Conservation (phyloP, 92 coral and sea anemone genomes). For the Paramuricea clavata region DNA sequence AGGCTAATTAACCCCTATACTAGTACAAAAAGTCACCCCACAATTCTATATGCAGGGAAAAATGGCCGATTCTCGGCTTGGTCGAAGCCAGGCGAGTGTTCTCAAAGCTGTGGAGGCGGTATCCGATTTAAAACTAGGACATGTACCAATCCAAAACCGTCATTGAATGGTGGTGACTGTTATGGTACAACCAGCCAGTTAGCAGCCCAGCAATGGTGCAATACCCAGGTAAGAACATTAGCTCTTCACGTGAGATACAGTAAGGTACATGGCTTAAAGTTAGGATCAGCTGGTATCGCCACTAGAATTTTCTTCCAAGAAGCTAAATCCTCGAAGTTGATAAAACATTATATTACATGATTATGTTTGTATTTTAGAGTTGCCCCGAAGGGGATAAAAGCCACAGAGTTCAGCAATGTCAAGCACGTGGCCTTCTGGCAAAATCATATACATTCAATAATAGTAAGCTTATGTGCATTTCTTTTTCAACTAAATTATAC, state of each 20-base stretch:
- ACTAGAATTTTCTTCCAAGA: no score
- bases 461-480: not conserved
- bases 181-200: slow-evolving; percentile 1
- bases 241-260: no score
- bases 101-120: slow-evolving; percentile 43
- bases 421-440: slow-evolving; percentile 3
- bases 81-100: slow-evolving; percentile 23
- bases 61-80: slow-evolving; percentile 3
- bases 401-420: slow-evolving; percentile 13
- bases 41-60: not conserved
- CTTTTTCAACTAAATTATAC: no score
- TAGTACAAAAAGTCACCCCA: no score
- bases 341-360: not conserved
- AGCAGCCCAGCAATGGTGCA: slow-evolving; percentile 38
- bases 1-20: no score
- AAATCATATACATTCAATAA: not conserved
- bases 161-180: slow-evolving; percentile 38
- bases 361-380: not conserved
- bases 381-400: not conserved
- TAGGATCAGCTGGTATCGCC: no score
- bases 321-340: no score
- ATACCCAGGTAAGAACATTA: slow-evolving; percentile 7
- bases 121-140: slow-evolving; percentile 17
- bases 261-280: no score
- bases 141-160: slow-evolving; percentile 45